Evolutionary conservation across 2,888 invertebrate species (phyloP).

Genomic region (Melanargia galathea): DNA sequence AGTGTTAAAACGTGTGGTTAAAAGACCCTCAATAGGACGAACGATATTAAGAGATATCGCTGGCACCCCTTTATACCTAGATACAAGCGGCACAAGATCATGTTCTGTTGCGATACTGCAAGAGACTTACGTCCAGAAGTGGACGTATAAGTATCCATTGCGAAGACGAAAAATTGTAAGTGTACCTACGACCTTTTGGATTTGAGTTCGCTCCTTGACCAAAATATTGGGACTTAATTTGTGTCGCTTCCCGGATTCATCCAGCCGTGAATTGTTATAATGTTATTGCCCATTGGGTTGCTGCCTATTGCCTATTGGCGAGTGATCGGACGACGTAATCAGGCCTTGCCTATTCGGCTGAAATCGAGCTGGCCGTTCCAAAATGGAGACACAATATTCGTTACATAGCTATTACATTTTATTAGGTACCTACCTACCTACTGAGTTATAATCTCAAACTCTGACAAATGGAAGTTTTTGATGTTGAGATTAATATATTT

Average conservation of each 20-base stretch:
- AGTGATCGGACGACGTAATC: slow-evolving; percentile 1
- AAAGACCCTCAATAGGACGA: too few species aligned
- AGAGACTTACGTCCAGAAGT: too few species aligned
- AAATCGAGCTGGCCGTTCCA: not conserved
- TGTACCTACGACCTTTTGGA: not conserved
- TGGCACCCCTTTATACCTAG: too few species aligned
- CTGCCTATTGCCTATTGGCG: slow-evolving; percentile 6
- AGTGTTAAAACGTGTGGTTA: too few species aligned
- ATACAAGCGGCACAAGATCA: too few species aligned
- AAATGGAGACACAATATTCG: slow-evolving; percentile 4
- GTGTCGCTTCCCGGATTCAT: not conserved
- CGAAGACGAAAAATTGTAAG: too few species aligned
- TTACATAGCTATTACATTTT: slow-evolving; percentile 1
- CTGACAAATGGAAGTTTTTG: not conserved
- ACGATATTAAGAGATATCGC: too few species aligned
- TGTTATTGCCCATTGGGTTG: slow-evolving; percentile 7
- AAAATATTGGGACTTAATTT: not conserved
- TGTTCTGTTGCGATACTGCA: too few species aligned
- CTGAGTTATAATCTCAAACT: not conserved
- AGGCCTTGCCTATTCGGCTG: slow-evolving; percentile 4
- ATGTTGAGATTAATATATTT: not conserved
- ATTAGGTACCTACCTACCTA: too few species aligned
- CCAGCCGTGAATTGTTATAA: not conserved
- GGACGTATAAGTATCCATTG: too few species aligned
- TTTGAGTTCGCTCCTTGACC: not conserved